A percentile compares a stretch with the other conserved stretches of the same genome.
phyloP scores from a whole-genome alignment of 2,797 vertebrate genomes.

The Sebastes kiyomatsui region DNA sequence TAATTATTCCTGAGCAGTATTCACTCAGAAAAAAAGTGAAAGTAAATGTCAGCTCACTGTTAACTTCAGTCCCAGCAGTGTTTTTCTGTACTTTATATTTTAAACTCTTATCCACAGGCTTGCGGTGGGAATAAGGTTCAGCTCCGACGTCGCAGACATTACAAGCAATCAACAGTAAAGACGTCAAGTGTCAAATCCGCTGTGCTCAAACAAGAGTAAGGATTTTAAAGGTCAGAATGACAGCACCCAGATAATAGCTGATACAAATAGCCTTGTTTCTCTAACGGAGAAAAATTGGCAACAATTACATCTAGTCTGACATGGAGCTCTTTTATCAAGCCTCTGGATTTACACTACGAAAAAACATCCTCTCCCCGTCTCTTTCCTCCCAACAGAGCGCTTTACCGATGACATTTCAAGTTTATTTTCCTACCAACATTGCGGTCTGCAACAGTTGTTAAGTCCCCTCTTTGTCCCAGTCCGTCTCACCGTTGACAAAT shows the following conservation, averaged over 20 bases:
- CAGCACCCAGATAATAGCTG: constrained; percentile 30
- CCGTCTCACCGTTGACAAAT: constrained; percentile 2
- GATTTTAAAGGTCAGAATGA: constrained; percentile 62
- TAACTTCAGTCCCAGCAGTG: background rate
- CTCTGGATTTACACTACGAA: constrained; percentile 36
- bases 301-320: constrained; percentile 53
- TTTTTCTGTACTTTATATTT: constrained; percentile 21
- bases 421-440: background rate
- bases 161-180: constrained; percentile 35
- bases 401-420: constrained; percentile 17
- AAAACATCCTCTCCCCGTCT: constrained; percentile 6
- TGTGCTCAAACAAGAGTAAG: constrained; percentile 21
- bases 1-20: background rate
- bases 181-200: constrained; percentile 30
- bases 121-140: constrained; percentile 3
- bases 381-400: background rate
- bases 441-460: background rate
- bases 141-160: constrained; percentile 23
- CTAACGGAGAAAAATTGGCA: constrained; percentile 54
- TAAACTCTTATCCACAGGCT: background rate
- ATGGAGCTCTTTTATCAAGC: constrained; percentile 33
- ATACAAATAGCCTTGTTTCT: constrained; percentile 45
- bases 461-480: background rate
- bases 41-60: constrained; percentile 29
- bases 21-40: background rate